Evolutionary conservation across 2,888 invertebrate genomes (phyloP).

Genomic region (Helobdella robusta): DNA sequence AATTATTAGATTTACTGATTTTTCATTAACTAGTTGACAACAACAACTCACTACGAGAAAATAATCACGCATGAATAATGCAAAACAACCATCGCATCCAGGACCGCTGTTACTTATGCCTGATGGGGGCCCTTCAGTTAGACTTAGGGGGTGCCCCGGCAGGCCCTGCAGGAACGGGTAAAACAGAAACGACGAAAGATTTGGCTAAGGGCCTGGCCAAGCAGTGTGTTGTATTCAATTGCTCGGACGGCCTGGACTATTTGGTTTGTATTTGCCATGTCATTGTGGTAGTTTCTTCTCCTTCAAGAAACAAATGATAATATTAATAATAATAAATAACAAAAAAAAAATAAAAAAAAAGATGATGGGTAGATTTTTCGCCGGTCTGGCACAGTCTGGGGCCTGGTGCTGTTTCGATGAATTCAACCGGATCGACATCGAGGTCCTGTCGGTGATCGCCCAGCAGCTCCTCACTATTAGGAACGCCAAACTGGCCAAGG

Average conservation of each 20-base stretch:
- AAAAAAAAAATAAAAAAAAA: too few relatives aligned
- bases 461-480: constrained; percentile 78
- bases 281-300: not conserved
- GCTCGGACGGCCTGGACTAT: constrained; percentile 66
- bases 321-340: not conserved
- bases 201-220: constrained; percentile 75
- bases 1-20: too few relatives aligned
- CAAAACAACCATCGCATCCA: constrained; percentile 23
- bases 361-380: constrained; percentile 85
- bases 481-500: constrained; percentile 68
- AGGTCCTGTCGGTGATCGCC: constrained; percentile 78
- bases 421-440: constrained; percentile 80
- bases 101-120: constrained; percentile 68
- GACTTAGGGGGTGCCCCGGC: constrained; percentile 78
- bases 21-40: too few relatives aligned
- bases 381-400: constrained; percentile 77
- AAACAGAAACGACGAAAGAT: constrained; percentile 83
- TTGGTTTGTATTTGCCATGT: constrained; percentile 45
- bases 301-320: not conserved
- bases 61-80: too few relatives aligned
- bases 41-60: too few relatives aligned
- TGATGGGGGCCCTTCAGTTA: constrained; percentile 79
- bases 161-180: constrained; percentile 75
- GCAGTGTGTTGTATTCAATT: constrained; percentile 83
- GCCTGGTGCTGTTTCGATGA: constrained; percentile 89